These are phyloP conservation scores for Heteractis magnifica DNA, from an alignment of 92 coral and sea anemone species.

Conservation along the genomic window DNA sequence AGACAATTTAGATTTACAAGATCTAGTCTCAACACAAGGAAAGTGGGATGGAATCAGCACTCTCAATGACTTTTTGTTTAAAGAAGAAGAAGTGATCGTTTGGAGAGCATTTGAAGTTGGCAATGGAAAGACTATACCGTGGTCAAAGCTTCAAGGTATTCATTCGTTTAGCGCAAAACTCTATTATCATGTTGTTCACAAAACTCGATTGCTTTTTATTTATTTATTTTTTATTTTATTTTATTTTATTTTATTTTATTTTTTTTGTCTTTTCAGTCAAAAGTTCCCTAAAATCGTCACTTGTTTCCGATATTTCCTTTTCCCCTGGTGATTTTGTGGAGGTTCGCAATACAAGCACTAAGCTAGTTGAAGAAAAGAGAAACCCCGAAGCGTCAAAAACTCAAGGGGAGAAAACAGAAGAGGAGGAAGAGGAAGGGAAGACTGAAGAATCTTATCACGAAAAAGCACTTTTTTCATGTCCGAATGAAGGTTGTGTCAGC, in stretches of 20 bases:
- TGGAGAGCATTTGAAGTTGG: slow-evolving; percentile 62
- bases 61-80: slow-evolving; percentile 41
- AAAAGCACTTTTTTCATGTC: slow-evolving; percentile 13
- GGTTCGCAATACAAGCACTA: neutral
- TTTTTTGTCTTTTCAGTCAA: neutral
- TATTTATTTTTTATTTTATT: no score
- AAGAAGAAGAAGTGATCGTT: slow-evolving; percentile 15
- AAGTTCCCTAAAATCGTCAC: neutral
- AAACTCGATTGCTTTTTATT: no score
- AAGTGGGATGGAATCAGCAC: slow-evolving; percentile 41
- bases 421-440: neutral
- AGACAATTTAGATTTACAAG: neutral
- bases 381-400: neutral
- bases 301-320: neutral
- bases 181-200: neutral
- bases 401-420: neutral
- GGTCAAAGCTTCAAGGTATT: slow-evolving; percentile 36
- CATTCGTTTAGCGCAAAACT: neutral
- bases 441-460: neutral
- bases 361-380: neutral
- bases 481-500: slow-evolving; percentile 18
- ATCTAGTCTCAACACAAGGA: slow-evolving; percentile 6
- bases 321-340: neutral
- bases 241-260: neutral
- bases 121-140: slow-evolving; percentile 43